Percentiles rank a stretch among this genome's conserved stretches.
Evolutionary conservation across 1,140 invertebrate genomes (phyloP).

Genomic region (Hylyphantes graminicola): DNA sequence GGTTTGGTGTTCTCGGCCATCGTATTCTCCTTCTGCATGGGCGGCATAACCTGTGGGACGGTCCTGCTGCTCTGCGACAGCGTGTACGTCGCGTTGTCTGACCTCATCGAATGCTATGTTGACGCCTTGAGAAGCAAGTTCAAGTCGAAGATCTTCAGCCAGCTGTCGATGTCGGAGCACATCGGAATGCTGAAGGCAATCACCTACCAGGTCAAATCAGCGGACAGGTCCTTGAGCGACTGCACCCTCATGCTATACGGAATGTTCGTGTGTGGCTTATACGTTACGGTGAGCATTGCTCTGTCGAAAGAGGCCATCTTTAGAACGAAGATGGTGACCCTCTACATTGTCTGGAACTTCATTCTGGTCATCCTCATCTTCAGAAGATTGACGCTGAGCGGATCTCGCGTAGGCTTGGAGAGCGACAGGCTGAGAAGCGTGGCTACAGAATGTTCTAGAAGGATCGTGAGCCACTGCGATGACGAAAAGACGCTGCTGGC

Average conservation of each 20-base stretch:
- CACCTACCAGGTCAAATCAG: neutral
- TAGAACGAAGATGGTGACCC: neutral
- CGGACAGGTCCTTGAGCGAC: neutral
- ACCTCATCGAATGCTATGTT: neutral
- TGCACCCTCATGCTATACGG: neutral
- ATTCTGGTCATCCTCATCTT: neutral
- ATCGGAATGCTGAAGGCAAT: neutral
- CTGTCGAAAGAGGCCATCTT: conserved; percentile 8
- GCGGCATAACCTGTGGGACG: neutral
- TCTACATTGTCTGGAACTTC: conserved; percentile 27
- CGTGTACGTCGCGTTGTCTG: neutral
- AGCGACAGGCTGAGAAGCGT: neutral
- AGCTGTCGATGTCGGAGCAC: neutral
- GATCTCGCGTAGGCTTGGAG: neutral
- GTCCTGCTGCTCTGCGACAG: conserved; percentile 1
- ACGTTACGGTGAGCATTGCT: conserved; percentile 10
- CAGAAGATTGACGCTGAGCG: conserved; percentile 3
- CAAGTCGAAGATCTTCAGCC: neutral
- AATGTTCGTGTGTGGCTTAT: conserved; percentile 3
- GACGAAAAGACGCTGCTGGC: neutral
- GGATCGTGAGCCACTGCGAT: neutral
- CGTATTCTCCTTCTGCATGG: neutral
- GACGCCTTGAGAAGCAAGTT: neutral
- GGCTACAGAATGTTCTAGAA: conserved; percentile 3
- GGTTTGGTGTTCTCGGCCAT: neutral